These are phyloP conservation scores for Coenonympha arcania DNA, from an alignment of 2,888 invertebrate genomes.

Conservation along the genomic window DNA sequence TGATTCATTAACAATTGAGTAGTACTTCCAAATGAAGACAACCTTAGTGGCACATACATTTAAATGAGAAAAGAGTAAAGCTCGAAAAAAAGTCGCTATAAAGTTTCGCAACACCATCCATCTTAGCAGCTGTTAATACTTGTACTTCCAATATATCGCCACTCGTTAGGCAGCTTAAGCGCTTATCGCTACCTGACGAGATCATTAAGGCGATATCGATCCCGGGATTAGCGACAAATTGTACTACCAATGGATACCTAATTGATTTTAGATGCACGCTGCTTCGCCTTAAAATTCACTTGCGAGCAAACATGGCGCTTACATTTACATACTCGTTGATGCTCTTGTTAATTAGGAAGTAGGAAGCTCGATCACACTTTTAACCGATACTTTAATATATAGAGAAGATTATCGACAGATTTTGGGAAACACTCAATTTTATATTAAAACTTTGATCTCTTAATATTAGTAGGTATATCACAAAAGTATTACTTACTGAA, in stretches of 20 bases:
- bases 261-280: conserved; percentile 72
- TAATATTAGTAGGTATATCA: too few species aligned
- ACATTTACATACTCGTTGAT: conserved; percentile 16
- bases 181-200: conserved; percentile 51
- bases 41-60: too few species aligned
- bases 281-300: conserved; percentile 33
- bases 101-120: conserved; percentile 12
- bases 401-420: neutral
- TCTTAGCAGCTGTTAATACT: conserved; percentile 21
- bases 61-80: neutral
- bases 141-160: conserved; percentile 25
- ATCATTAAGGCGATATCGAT: conserved; percentile 63
- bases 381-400: too few species aligned
- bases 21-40: too few species aligned
- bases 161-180: conserved; percentile 32
- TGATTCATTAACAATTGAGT: too few species aligned
- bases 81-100: neutral
- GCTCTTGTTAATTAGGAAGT: neutral
- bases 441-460: too few species aligned
- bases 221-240: conserved; percentile 72
- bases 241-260: conserved; percentile 74
- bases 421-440: neutral
- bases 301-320: conserved; percentile 19
- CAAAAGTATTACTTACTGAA: too few species aligned
- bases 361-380: neutral